Base-by-base conservation (phyloP, 1,140 invertebrate genomes). In the Drosophila guanche region DNA sequence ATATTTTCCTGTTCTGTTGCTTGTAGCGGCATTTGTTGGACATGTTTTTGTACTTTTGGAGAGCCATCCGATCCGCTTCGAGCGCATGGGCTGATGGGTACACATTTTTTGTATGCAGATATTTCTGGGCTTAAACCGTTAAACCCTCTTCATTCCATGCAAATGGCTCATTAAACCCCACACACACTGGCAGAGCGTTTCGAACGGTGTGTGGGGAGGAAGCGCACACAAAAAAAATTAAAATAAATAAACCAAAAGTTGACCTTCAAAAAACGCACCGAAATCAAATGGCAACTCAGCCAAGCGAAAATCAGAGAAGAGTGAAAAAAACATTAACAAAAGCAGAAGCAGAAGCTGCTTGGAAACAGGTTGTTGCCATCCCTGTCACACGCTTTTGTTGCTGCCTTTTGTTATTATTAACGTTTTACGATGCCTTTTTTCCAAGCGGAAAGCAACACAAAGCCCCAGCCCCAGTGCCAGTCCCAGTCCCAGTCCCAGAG, bases 191-290 rank as follows among this genome's bases (percentile, higher is more conserved):
- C 67, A 40, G 48, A 62, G 60, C 60, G 42, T 63, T 58, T 45
- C 3, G 4, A 3, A 37, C 25, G 0, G 25, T 27, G 25, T 27
- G 6, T 27, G 10, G 8, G 8, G 33, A 66, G 47, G 68, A 61
- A 60, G 27, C 16, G 16, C 16, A 20, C 16, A 20, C 16, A 20
- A 20, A 43, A 59, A 60, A 67, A 68, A 76, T 8, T 33, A 56
- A 50, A 52, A 57, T 67, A 58, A 52, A 59, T 12, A 37, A 60
- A 74, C 79, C 69, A 80, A 84, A 86, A 69, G 77, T 86, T 84
- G 80, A 84, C 80, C 80, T 84, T 84, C 80, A 84, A 74, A 74
- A 76, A 84, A 84, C 81, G 80, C 81, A 81, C 78, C 75, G 78
- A 81, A 78, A 76, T 78, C 76, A 78, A 81, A 81, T 63, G 73